These are phyloP conservation scores for Plectrocnemia conspersa DNA, from an alignment of 1,140 invertebrate genomes.

Conservation along the genomic window DNA sequence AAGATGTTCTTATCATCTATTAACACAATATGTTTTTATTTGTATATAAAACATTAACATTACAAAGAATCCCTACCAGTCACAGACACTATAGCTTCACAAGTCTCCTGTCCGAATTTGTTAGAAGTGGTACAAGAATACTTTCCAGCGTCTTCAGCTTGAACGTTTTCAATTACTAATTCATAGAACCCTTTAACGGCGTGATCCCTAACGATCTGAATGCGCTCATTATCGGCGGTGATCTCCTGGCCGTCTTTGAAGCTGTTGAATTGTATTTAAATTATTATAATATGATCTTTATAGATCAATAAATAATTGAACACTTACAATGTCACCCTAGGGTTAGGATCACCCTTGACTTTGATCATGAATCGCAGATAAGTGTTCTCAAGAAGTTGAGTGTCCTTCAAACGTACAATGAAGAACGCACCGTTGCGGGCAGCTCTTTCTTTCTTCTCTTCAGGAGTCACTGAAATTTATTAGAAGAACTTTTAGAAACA, in stretches of 20 bases:
- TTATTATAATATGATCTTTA: neutral
- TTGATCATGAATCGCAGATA: slow-evolving; percentile 86
- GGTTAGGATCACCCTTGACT: slow-evolving; percentile 80
- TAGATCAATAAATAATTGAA: slow-evolving; percentile 11
- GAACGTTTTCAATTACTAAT: slow-evolving; percentile 80
- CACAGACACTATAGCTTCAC: slow-evolving; percentile 73
- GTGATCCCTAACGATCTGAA: slow-evolving; percentile 69
- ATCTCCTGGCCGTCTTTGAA: slow-evolving; percentile 78
- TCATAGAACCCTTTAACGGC: slow-evolving; percentile 84
- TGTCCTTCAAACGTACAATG: slow-evolving; percentile 76
- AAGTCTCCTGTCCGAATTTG: slow-evolving; percentile 70
- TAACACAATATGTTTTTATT: slow-evolving; percentile 1
- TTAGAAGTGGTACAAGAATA: slow-evolving; percentile 88
- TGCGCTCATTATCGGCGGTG: slow-evolving; percentile 60
- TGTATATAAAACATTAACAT: neutral
- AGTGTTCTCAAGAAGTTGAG: slow-evolving; percentile 80
- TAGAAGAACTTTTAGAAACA: slow-evolving; percentile 22
- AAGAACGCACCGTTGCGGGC: slow-evolving; percentile 75
- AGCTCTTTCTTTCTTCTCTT: slow-evolving; percentile 64
- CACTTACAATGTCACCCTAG: slow-evolving; percentile 80
- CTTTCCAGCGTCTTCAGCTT: slow-evolving; percentile 72
- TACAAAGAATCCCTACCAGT: slow-evolving; percentile 53
- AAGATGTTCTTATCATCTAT: slow-evolving; percentile 78
- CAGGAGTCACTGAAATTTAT: slow-evolving; percentile 58
- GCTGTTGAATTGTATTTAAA: slow-evolving; percentile 49